Evolutionary conservation across 2,888 invertebrate genomes (phyloP), one percentile per base, ranked within the genome.

Genomic region (Pyrrhosoma nymphula): DNA sequence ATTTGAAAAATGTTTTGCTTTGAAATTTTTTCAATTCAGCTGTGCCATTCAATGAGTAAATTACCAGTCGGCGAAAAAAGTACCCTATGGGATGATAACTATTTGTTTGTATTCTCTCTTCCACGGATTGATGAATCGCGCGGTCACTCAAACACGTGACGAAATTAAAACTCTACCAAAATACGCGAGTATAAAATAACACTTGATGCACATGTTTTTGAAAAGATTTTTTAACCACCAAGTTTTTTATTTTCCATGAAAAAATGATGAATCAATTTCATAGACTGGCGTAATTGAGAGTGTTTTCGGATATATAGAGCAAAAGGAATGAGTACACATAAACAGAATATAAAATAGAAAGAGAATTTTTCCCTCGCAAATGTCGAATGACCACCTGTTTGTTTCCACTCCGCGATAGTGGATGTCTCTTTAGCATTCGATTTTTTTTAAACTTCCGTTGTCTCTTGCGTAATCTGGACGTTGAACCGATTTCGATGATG

Each of bases 91-190:
- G 82, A 82, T 82, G 35, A 82, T 35, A 82, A 82, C 82, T 82
- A 82, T 82, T 82, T 82, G 82, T 82, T 82, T 82, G 82, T 16
- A 82, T 82, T 35, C 35, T 30, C 82, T 82, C 82, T 35, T 35
- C 82, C 82, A 35, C 35, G 82, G 26, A 82, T 30, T 82, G 82
- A 82, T 82, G 35, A 82, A 82, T 82, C 82, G 35, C 35, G 82
- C 35, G 82, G 82, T 82, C 82, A 82, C 82, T 82, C 82, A 82
- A 82, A 82, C 35, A 82, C 82, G 82, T 82, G 82, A 82, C 82
- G 82, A 82, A 82, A 82, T 82, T 82, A 82, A 82, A 82, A 3
- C 82, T 35, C 82, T 35, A 82, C 35, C 82, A 16, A 82, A 82
- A 82, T 82, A 14, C 82, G 16, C 35, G 35, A 82, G 16, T 35